These are phyloP conservation scores for Parauchenoglanis ngamensis DNA, from an alignment of 2,797 vertebrate species.

Conservation along the genomic window DNA sequence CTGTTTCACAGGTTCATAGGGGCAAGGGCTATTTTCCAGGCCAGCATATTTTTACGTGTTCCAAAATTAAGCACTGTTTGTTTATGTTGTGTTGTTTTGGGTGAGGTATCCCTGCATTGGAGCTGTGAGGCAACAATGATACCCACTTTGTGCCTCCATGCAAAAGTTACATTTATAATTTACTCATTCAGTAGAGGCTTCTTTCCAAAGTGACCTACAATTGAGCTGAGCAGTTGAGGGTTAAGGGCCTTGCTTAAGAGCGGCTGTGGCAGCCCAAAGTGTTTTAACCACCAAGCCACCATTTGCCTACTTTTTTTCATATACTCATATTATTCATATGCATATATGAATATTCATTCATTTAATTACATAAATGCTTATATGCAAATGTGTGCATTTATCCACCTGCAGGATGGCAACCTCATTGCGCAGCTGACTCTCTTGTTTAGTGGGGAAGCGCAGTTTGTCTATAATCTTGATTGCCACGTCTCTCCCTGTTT, in stretches of 20 bases:
- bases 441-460: slow-evolving; percentile 96
- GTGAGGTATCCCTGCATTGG: not conserved
- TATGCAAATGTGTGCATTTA: slow-evolving; percentile 38
- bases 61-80: not conserved
- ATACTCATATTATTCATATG: not conserved
- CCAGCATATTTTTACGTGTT: not conserved
- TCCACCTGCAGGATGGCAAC: slow-evolving; percentile 96
- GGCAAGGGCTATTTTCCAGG: not conserved
- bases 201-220: not conserved
- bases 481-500: slow-evolving; percentile 94
- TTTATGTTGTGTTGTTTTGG: not conserved
- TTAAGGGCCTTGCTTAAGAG: not conserved
- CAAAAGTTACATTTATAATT: not conserved
- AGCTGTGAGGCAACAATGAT: no score
- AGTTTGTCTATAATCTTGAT: slow-evolving; percentile 99
- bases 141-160: not conserved
- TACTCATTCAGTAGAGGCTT: not conserved
- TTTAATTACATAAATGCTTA: not conserved
- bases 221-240: not conserved
- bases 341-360: not conserved
- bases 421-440: slow-evolving; percentile 96
- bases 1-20: not conserved
- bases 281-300: not conserved
- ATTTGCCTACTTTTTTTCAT: not conserved
- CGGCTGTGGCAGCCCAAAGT: not conserved